Evolutionary conservation across 2,797 vertebrate genomes (phyloP).

Genomic region (Leuciscus waleckii): DNA sequence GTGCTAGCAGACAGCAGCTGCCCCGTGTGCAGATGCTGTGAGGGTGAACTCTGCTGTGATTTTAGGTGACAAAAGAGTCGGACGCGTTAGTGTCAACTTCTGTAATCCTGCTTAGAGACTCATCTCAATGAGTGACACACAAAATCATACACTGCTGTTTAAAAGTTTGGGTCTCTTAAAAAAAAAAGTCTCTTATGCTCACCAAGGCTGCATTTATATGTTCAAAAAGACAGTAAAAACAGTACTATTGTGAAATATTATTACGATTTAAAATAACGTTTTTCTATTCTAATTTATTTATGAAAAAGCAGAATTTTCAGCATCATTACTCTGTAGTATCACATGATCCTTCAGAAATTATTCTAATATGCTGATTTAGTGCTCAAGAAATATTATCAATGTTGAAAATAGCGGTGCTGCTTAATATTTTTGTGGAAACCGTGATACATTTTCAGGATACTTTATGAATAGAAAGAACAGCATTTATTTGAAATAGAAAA

Average conservation of each 20-base stretch:
- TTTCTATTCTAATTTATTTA: background rate
- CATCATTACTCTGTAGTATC: background rate
- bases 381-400: background rate
- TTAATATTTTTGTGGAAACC: background rate
- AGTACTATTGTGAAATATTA: background rate
- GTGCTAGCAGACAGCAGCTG: constrained; percentile 76
- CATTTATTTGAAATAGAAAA: background rate
- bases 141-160: constrained; percentile 16
- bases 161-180: background rate
- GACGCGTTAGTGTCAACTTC: constrained; percentile 67
- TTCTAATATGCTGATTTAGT: background rate
- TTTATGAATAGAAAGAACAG: background rate
- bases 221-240: background rate
- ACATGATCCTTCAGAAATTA: background rate
- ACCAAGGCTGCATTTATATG: background rate
- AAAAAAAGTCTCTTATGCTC: background rate
- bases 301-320: background rate
- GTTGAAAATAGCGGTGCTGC: background rate
- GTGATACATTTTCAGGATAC: background rate
- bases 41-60: constrained; percentile 49
- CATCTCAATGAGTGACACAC: constrained; percentile 14
- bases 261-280: background rate
- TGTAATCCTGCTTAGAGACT: constrained; percentile 67
- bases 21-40: constrained; percentile 52
- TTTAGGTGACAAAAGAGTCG: constrained; percentile 75